Base-by-base conservation (phyloP, 2,888 invertebrate genomes). In the Catonia carolina region DNA sequence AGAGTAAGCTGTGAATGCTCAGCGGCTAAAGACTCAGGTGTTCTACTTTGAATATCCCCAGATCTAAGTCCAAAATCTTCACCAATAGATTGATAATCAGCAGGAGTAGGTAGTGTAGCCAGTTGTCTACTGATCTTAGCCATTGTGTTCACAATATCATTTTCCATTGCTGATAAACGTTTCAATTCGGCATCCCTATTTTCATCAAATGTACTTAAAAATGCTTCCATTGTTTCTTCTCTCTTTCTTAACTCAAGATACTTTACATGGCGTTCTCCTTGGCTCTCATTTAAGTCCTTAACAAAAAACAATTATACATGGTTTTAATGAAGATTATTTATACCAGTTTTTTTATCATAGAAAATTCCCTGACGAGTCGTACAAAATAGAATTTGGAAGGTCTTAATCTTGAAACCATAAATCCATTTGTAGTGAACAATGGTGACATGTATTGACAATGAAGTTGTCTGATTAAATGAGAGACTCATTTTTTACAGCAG, bases 151-250 rank as follows among this genome's bases (percentile, higher is more conserved):
- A 85, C 81, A 41, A 86, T 78, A 54, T 78, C 79, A 56, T 75
- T 75, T 68, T 88, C 85, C 14, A 84, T 67, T 55, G 79, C 78
- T 1, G 73, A 72, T 6, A 86, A 77, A 66, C 81, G 82, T 10
- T 80, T 78, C 60, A 77, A 71, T 71, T 88, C 87, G 37, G 79
- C 78, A 6, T 74, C 75, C 60, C 83, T 79, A 59, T 75, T 80
- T 31, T 79, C 77, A 62, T 84, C 83, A 67, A 82, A 85, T 0
- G 78, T 76, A 0, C 78, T 73, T 73, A 89, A 77, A 67, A 90
- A 90, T 15, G 79, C 75, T 64, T 89, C 87, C 81, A 91, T 89
- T 1, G 84, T 83, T 71, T 88, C 86, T 69, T 90, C 91, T 51
- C 88, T 77, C 65, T 86, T 85, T 65, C 85, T 83, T 49, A 90